Conservation (phyloP, 2,113 vertebrate species). For the Rhea americana region DNA sequence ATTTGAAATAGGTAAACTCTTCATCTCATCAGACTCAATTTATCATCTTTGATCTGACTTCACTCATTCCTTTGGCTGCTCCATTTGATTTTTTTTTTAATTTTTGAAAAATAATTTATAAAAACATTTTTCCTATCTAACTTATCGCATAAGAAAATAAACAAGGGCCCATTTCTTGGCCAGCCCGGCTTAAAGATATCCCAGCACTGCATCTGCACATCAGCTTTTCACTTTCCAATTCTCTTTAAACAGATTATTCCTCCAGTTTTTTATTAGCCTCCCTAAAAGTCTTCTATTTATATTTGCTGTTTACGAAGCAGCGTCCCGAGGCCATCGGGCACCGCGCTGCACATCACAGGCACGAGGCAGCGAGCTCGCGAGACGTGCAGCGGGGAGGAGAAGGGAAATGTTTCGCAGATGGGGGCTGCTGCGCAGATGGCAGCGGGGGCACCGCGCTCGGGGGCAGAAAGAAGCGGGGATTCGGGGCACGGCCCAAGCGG, state of each 20-base stretch:
- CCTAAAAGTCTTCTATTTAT: slow-evolving; percentile 57
- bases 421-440: slow-evolving; percentile 34
- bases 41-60: slow-evolving; percentile 70
- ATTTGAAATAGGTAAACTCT: slow-evolving; percentile 72
- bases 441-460: not conserved
- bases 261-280: slow-evolving; percentile 13
- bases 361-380: slow-evolving; percentile 37
- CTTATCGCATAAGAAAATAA: slow-evolving; percentile 64
- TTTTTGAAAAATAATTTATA: not conserved
- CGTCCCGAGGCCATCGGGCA: slow-evolving; percentile 54
- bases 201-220: slow-evolving; percentile 39
- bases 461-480: slow-evolving; percentile 14
- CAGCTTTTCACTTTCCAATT: slow-evolving; percentile 63
- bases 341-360: not conserved
- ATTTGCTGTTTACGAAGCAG: slow-evolving; percentile 47
- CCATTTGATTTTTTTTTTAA: slow-evolving; percentile 29
- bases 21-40: slow-evolving; percentile 57
- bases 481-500: slow-evolving; percentile 19
- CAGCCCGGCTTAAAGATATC: not conserved
- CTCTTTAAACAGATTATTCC: slow-evolving; percentile 49
- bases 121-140: slow-evolving; percentile 44
- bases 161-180: slow-evolving; percentile 45
- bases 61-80: slow-evolving; percentile 55
- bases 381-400: slow-evolving; percentile 28
- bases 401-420: slow-evolving; percentile 50